Conservation (phyloP, 1,140 invertebrate species). For the Alviniconcha marisindica region DNA sequence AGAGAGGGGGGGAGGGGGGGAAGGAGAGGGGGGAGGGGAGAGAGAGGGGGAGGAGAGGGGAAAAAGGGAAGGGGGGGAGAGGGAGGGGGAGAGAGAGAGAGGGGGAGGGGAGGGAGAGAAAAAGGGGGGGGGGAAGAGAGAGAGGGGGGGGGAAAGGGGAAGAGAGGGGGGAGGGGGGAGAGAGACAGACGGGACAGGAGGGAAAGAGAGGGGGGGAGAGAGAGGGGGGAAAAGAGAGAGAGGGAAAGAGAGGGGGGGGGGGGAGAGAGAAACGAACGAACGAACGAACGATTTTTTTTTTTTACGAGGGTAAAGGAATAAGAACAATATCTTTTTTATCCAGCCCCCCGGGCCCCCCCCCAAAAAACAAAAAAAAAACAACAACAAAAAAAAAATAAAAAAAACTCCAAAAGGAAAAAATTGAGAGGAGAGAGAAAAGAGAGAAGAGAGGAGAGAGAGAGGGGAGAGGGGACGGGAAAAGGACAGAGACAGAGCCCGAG, state of each 20-base stretch:
- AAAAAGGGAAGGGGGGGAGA: background rate
- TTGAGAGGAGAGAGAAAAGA: background rate
- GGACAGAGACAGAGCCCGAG: background rate
- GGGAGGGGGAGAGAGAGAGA: background rate
- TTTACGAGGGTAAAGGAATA: background rate
- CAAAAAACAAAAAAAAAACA: slow-evolving; percentile 4
- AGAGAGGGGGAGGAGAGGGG: background rate
- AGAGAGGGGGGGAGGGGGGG: background rate
- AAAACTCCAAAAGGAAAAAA: background rate
- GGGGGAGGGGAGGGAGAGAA: background rate
- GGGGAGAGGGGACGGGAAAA: slow-evolving; percentile 25
- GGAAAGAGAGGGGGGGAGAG: background rate
- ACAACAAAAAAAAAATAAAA: background rate
- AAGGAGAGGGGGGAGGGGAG: background rate
- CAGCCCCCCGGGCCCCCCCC: no score
- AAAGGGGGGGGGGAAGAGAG: no score
- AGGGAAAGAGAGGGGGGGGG: background rate
- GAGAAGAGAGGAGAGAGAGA: no score
- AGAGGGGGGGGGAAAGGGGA: no score
- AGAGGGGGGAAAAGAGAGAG: background rate
- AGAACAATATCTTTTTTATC: no score
- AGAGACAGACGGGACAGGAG: background rate
- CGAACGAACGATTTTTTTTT: no score
- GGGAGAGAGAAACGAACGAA: background rate
- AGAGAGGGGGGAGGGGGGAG: background rate